Percentiles rank a stretch among this genome's conserved stretches.
phyloP scores from a whole-genome alignment of 2,113 vertebrate genomes.

The Onychostruthus taczanowskii region DNA sequence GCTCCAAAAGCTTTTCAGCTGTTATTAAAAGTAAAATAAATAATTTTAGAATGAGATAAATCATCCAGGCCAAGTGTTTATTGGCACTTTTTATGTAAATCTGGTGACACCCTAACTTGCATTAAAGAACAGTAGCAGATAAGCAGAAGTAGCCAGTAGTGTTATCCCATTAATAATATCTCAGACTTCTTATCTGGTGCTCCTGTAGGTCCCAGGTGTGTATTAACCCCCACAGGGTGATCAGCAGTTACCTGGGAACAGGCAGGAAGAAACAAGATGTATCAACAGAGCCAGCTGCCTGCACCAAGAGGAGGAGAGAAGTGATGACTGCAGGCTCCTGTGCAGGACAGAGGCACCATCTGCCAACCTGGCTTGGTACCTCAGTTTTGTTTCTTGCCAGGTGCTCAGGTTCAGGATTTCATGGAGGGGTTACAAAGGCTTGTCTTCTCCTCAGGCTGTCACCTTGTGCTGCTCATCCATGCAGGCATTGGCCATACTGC shows the following conservation, averaged over 20 bases:
- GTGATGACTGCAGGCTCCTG: fast-evolving
- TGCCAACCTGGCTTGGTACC: neutral
- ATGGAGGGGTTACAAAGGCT: neutral
- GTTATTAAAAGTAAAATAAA: neutral
- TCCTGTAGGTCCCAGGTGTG: neutral
- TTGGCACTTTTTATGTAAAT: neutral
- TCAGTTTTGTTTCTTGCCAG: neutral
- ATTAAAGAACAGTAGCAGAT: neutral
- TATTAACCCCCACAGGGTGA: neutral
- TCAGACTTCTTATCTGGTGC: neutral
- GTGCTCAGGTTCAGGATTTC: neutral
- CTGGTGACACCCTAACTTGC: neutral
- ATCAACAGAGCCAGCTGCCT: neutral
- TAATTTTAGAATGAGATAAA: neutral
- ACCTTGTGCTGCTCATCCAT: neutral
- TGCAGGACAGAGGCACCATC: neutral
- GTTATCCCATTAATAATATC: neutral
- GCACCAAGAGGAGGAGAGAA: neutral
- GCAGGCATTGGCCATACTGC: neutral
- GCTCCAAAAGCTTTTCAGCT: neutral
- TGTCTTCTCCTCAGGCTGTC: neutral
- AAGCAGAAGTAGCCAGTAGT: neutral
- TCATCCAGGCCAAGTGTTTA: neutral
- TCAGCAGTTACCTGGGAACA: neutral
- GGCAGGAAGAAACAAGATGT: neutral